These are phyloP conservation scores for Phalacrocorax brasilianus DNA, from an alignment of 2,113 vertebrate genomes.

Conservation along the genomic window DNA sequence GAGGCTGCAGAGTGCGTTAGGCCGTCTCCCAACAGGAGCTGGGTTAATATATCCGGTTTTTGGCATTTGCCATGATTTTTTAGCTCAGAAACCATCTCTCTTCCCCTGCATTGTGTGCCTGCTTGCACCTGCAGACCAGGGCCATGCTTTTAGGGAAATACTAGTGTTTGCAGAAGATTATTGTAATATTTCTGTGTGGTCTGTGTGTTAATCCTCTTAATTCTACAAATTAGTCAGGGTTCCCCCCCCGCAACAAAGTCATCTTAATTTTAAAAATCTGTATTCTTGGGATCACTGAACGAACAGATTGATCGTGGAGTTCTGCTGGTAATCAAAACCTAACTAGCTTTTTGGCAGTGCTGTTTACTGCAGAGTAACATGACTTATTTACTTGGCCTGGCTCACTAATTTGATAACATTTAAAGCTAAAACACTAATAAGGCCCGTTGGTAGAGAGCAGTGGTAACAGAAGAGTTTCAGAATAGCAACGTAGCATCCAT, in stretches of 20 bases:
- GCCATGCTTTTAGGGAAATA: slow-evolving; percentile 42
- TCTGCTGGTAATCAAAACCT: slow-evolving; percentile 63
- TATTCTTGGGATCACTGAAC: slow-evolving; percentile 48
- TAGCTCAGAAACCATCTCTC: not conserved
- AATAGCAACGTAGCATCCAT: not conserved
- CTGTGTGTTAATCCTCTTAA: slow-evolving; percentile 70
- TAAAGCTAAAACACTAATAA: slow-evolving; percentile 40
- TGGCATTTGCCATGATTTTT: slow-evolving; percentile 12
- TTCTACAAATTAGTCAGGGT: slow-evolving; percentile 68
- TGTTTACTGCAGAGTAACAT: slow-evolving; percentile 52
- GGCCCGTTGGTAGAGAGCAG: not conserved
- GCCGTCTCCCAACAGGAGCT: slow-evolving; percentile 10
- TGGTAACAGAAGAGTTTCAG: not conserved
- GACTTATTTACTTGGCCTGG: slow-evolving; percentile 59
- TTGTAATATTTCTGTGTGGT: slow-evolving; percentile 59
- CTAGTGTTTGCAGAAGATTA: slow-evolving; percentile 48
- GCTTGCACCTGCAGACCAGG: not conserved
- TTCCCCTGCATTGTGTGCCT: not conserved
- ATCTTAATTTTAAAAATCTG: slow-evolving; percentile 60
- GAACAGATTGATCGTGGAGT: slow-evolving; percentile 66
- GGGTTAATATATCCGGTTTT: not conserved
- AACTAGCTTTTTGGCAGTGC: slow-evolving; percentile 65
- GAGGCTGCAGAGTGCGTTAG: slow-evolving; percentile 29
- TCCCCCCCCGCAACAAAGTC: slow-evolving; percentile 33
- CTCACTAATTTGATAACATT: slow-evolving; percentile 58